Base-by-base conservation (phyloP, 1,140 invertebrate species). In the Andricus grossulariae region DNA sequence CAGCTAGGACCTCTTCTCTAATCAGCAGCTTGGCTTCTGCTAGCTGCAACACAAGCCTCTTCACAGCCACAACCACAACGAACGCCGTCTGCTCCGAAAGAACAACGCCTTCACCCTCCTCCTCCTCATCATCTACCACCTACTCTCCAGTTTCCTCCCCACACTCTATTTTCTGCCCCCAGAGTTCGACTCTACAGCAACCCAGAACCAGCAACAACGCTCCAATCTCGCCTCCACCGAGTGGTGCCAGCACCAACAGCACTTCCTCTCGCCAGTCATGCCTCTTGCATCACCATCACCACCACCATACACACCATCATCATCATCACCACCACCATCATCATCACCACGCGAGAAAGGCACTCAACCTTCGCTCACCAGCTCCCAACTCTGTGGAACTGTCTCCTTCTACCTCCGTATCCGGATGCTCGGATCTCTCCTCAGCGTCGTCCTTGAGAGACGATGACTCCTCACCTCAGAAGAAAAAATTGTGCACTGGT, bases 401-500 rank as follows among this genome's bases (percentile, higher is more conserved):
- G 57, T 49, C 80, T 73, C 50, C 76, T 25, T 80, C 75, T 18
- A 79, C 80, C 57, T 73, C 50, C 4, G 39, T 45, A n/a, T 16
- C 13, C 51, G 73, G 50, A 50, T 60, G 70, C 8, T 50, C 73
- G 51, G 71, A 83, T 60, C 77, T 78, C 70, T 75, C 80, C 39
- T 45, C 39, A 1, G 39, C 7, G 3, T 50, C 80, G 5, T 54
- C 81, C 2, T 66, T 77, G 19, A 77, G 73, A 50, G 57, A 80
- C 6, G 57, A 82, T 66, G 77, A 82, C 1, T 66, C 77, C 16
- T 85, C 85, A 13, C 81, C 87, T 13, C 84, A 86, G 10, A 89
- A 88, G 75, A 91, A 91, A 70, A 86, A 88, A 16, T 55, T 90
- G 2, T 90, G 88, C 57, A 80, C 84, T n/a, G 78, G 79, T 66